Conservation (phyloP, 1,140 invertebrate genomes). For the Atta cephalotes region DNA sequence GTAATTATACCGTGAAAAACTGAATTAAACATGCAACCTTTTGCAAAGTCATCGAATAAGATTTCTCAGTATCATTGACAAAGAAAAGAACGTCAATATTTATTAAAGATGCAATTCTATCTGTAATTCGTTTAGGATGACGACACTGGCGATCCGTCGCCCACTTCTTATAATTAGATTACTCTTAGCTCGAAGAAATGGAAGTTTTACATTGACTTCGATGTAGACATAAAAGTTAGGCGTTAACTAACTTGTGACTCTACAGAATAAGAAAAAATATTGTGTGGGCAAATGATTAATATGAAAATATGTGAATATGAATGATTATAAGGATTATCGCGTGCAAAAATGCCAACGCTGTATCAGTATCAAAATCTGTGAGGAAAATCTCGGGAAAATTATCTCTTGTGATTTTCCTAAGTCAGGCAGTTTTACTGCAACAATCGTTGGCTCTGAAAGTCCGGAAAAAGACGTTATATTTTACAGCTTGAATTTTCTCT, state of each 20-base stretch:
- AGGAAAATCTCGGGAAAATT: neutral
- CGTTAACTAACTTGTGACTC: neutral
- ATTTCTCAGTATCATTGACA: slow-evolving; percentile 1
- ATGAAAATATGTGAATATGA: neutral
- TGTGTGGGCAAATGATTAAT: neutral
- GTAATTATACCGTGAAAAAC: neutral
- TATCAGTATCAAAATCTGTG: neutral
- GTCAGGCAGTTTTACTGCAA: neutral
- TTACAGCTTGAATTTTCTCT: neutral
- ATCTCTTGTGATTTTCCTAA: neutral
- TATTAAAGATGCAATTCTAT: slow-evolving; percentile 52
- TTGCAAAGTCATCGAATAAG: neutral
- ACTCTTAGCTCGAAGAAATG: slow-evolving; percentile 24
- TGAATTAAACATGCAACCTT: slow-evolving; percentile 10
- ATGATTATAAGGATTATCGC: neutral
- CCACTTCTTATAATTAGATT: slow-evolving; percentile 70
- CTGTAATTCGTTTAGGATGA: slow-evolving; percentile 63
- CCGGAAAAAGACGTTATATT: neutral
- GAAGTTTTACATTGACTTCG: slow-evolving; percentile 41
- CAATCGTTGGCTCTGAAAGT: neutral
- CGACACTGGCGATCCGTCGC: slow-evolving; percentile 42
- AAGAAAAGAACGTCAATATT: slow-evolving; percentile 42
- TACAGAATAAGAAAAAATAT: neutral
- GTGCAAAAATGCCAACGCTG: neutral
- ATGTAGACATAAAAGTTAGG: neutral